A percentile compares a stretch with the other conserved stretches of the same genome.
These are phyloP conservation scores for Mechanitis messenoides DNA, from an alignment of 2,888 invertebrate species.

Conservation along the genomic window DNA sequence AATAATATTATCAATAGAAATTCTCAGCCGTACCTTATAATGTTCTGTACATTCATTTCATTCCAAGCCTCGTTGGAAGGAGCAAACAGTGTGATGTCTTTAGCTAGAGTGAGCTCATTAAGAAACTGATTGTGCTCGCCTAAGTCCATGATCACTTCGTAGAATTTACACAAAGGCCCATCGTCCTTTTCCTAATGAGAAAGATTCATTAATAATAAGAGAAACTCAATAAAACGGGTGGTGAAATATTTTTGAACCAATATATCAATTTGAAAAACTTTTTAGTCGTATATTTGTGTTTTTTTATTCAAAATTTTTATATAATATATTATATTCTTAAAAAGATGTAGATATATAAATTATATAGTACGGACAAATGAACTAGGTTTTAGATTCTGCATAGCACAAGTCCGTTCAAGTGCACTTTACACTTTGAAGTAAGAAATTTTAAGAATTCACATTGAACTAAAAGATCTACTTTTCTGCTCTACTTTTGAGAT, in stretches of 20 bases:
- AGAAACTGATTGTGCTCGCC: constrained; percentile 83
- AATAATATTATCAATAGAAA: neutral
- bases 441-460: neutral
- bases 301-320: neutral
- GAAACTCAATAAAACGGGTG: neutral
- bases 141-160: constrained; percentile 86
- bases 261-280: too few relatives aligned
- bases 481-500: neutral
- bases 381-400: neutral
- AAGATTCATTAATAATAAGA: constrained; percentile 9
- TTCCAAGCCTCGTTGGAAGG: constrained; percentile 93
- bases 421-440: neutral
- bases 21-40: constrained; percentile 69
- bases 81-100: constrained; percentile 90
- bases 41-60: constrained; percentile 82
- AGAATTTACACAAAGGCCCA: constrained; percentile 86
- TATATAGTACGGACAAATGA: too few relatives aligned
- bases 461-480: constrained; percentile 1
- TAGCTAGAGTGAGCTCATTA: constrained; percentile 80
- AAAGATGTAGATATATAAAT: too few relatives aligned
- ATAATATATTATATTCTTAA: too few relatives aligned
- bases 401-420: neutral
- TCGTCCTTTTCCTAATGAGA: constrained; percentile 63
- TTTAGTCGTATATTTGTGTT: neutral
- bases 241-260: too few relatives aligned